Percentiles rank a stretch among this genome's conserved stretches.
Evolutionary conservation across 2,888 invertebrate genomes (phyloP).

Genomic region (Cosmia pyralina): DNA sequence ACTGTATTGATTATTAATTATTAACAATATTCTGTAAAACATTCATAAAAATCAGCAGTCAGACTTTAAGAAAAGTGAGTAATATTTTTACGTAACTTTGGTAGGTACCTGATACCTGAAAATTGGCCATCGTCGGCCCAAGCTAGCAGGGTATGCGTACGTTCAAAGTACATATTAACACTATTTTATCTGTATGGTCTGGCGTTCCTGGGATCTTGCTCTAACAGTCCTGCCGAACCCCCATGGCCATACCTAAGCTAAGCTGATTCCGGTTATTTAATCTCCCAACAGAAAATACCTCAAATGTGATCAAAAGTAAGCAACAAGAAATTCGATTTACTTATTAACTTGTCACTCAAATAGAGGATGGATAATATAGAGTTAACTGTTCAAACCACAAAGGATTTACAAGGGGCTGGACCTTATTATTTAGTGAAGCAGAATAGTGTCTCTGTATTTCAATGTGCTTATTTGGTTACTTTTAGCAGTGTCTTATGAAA

Average conservation of each 20-base stretch:
- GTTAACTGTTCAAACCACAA: conserved; percentile 38
- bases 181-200: too few relatives aligned
- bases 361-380: conserved; percentile 27
- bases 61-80: too few relatives aligned
- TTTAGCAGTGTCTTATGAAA: background rate
- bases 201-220: too few relatives aligned
- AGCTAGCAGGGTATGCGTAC: too few relatives aligned
- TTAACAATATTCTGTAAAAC: too few relatives aligned
- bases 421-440: conserved; percentile 17
- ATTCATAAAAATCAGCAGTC: too few relatives aligned
- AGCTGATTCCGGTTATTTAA: background rate
- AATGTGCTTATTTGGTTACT: conserved; percentile 1
- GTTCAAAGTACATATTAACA: too few relatives aligned
- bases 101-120: too few relatives aligned
- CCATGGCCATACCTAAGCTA: background rate
- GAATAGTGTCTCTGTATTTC: background rate
- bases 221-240: too few relatives aligned
- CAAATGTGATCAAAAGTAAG: background rate
- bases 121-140: too few relatives aligned
- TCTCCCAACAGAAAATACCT: background rate
- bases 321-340: conserved; percentile 8
- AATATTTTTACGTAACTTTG: too few relatives aligned
- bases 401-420: conserved; percentile 19
- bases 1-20: too few relatives aligned
- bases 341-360: conserved; percentile 35